Conservation (phyloP, 2,888 invertebrate genomes). For the Stenchaetothrips biformis region DNA sequence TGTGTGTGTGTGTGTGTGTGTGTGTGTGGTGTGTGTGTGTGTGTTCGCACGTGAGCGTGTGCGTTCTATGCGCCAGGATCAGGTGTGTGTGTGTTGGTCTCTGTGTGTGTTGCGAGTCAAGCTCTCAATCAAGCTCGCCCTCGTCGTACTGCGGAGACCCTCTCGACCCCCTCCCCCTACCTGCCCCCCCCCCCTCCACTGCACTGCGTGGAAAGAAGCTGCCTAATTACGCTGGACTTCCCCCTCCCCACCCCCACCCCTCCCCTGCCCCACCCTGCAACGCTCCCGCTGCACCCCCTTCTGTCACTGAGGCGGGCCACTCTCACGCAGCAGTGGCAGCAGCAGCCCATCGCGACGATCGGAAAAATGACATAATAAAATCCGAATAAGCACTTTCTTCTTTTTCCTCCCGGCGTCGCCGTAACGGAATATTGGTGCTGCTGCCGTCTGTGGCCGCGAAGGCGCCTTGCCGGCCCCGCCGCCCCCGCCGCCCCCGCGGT, state of each 20-base stretch:
- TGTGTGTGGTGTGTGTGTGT: neutral
- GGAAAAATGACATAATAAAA: too few species aligned
- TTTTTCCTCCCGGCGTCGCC: too few species aligned
- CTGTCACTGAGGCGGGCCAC: too few species aligned
- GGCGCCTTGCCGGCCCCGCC: neutral
- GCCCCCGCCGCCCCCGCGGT: neutral
- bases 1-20: neutral
- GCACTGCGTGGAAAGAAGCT: neutral
- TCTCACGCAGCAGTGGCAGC: too few species aligned
- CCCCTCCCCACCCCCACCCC: neutral
- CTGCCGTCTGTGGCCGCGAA: neutral
- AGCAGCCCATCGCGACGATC: too few species aligned
- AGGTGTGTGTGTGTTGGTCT: neutral
- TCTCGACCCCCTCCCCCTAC: neutral
- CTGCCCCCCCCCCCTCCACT: neutral
- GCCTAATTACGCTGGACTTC: neutral
- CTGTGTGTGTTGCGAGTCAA: neutral
- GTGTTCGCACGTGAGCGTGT: neutral
- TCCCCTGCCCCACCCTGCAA: neutral
- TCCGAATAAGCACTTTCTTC: too few species aligned
- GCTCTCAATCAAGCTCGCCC: too few species aligned
- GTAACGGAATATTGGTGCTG: slow-evolving; percentile 17
- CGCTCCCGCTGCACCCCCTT: neutral
- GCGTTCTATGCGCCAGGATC: too few species aligned
- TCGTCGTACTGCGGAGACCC: too few species aligned